A percentile compares a stretch with the other conserved stretches of the same genome.
phyloP scores from a whole-genome alignment of 2,888 invertebrate genomes.

The Spatulosminthurus flaviceps region DNA sequence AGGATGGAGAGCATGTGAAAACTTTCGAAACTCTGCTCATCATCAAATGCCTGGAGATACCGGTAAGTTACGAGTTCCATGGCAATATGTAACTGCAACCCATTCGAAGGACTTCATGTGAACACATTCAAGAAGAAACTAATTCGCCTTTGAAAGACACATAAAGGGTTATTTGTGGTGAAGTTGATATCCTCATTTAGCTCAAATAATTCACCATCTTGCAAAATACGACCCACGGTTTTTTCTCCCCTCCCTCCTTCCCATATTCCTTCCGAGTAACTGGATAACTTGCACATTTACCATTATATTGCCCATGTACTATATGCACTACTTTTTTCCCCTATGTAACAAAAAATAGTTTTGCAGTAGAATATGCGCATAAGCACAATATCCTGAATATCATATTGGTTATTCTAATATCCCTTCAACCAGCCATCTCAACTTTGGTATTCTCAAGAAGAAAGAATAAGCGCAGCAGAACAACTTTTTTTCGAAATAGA shows the following conservation, averaged over 20 bases:
- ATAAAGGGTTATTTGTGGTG: slow-evolving; percentile 34
- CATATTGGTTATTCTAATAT: no score
- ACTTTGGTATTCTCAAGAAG: no score
- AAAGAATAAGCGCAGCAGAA: slow-evolving; percentile 3
- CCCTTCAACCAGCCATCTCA: no score
- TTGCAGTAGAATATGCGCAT: no score
- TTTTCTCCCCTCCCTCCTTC: not conserved
- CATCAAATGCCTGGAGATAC: slow-evolving; percentile 1
- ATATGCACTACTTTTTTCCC: no score
- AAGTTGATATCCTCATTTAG: slow-evolving; percentile 29
- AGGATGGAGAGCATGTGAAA: not conserved
- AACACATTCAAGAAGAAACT: slow-evolving; percentile 3
- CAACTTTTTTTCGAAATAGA: not conserved
- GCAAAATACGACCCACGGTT: slow-evolving; percentile 2
- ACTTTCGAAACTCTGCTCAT: not conserved
- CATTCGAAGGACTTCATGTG: not conserved
- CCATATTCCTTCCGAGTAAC: no score
- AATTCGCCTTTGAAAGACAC: slow-evolving; percentile 8
- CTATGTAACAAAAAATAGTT: no score
- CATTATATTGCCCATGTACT: no score
- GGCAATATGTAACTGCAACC: not conserved
- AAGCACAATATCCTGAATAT: no score
- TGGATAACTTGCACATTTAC: no score
- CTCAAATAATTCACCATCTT: slow-evolving; percentile 27
- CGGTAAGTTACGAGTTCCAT: not conserved